Evolutionary conservation across 2,113 vertebrate genomes (phyloP).

Genomic region (Sapajus apella): DNA sequence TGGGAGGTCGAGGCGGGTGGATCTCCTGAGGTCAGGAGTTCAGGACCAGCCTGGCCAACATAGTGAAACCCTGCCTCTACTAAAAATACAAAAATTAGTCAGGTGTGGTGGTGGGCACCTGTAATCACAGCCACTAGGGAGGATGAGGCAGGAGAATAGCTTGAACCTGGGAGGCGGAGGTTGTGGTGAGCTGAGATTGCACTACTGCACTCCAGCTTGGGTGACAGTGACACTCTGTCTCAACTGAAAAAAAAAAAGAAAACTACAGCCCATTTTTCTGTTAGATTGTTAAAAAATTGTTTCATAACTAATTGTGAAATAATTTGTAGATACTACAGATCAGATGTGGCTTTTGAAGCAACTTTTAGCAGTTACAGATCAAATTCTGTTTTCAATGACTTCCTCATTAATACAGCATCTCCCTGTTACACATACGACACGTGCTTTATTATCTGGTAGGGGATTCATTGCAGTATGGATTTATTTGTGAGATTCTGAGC

Average conservation of each 20-base stretch:
- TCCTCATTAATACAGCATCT: not conserved
- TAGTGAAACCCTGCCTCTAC: no score
- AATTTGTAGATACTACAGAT: not conserved
- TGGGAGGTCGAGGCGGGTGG: no score
- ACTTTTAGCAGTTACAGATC: not conserved
- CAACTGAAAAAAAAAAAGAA: not conserved
- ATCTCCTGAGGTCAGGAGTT: no score
- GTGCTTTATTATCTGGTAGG: not conserved
- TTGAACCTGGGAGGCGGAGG: no score
- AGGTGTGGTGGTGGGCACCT: no score
- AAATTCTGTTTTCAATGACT: not conserved
- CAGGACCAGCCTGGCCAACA: no score
- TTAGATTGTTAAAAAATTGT: not conserved
- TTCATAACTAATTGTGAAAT: not conserved
- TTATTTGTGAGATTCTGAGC: conserved; percentile 5
- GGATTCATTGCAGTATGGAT: not conserved
- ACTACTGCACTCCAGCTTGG: no score
- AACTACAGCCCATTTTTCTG: not conserved
- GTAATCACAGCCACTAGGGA: no score
- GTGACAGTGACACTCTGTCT: no score
- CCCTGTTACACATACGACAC: not conserved
- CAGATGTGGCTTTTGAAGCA: not conserved
- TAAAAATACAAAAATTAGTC: no score
- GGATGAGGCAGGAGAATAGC: no score
- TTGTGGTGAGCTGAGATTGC: no score